Evolutionary conservation across 2,888 invertebrate genomes (phyloP).

Genomic region (Andricus quercusramuli): DNA sequence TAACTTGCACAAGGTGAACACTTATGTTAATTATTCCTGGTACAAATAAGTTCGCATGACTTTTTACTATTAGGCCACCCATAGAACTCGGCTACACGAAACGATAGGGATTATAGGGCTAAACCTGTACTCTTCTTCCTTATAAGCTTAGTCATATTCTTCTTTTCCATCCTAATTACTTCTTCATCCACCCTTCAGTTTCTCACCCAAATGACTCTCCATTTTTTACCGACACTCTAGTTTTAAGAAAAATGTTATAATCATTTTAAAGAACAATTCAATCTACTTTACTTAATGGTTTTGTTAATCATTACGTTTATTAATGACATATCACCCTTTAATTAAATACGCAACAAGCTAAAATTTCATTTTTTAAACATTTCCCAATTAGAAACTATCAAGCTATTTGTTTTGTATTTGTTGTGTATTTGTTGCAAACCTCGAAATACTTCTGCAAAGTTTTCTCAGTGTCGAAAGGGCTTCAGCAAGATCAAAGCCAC

Average conservation of each 20-base stretch:
- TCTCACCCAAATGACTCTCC: not conserved
- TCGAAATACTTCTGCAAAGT: not conserved
- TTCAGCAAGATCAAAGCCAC: conserved; percentile 58
- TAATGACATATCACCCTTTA: not conserved
- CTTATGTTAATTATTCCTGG: conserved; percentile 70
- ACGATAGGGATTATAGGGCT: conserved; percentile 46
- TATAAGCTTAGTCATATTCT: conserved; percentile 45
- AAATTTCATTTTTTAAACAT: not conserved
- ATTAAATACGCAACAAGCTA: not conserved
- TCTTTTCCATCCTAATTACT: conserved; percentile 39
- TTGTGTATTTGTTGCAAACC: not conserved
- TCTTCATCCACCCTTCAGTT: conserved; percentile 20
- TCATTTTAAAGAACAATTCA: not conserved
- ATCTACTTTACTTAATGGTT: not conserved
- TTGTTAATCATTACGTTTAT: not conserved
- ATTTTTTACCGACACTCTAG: not conserved
- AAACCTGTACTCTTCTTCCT: conserved; percentile 46
- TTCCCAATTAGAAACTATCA: not conserved
- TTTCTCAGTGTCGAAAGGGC: conserved; percentile 47
- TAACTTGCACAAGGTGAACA: conserved; percentile 51
- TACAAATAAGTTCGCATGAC: conserved; percentile 70
- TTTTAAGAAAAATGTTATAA: not conserved
- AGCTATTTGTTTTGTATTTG: not conserved
- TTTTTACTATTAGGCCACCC: conserved; percentile 61
- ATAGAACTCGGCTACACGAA: conserved; percentile 60